Evolutionary conservation across 2,797 vertebrate species (phyloP), one percentile per base, ranked within the genome.

Genomic region (Euthynnus affinis): DNA sequence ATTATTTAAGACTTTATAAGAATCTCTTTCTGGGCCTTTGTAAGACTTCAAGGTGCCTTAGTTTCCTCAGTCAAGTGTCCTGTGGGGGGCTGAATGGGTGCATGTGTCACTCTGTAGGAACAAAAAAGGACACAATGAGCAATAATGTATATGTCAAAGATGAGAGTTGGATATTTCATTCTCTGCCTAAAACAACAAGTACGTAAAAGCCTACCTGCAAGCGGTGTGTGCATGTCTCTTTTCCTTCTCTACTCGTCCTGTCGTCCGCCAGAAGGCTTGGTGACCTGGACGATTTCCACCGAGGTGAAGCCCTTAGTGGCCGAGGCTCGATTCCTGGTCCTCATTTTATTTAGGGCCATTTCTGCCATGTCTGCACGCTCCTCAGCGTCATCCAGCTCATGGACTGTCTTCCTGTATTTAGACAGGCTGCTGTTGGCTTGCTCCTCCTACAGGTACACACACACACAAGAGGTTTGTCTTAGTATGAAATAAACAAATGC

Each of bases 391-490:
- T 94, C 93, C 72, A 93, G 74, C 12, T 96, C 79, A 0, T 94
- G 87, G 14, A 84, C 57, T 0, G 87, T 93, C 80, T 96, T 95
- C 67, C 84, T 88, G 81, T 96, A 94, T 78, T 82, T 90, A 32
- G 91, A 92, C 81, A 95, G 80, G 73, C 87, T 96, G 85, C 92
- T 80, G 82, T 91, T 96, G 60, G 90, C 93, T 71, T 96, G 92
- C 69, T 95, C 86, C 83, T 96, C 92, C 94, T 95, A 22, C 37
- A 81, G 58, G 2, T 18, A 27, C 72, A 64, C 9, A 27, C 72
- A 64, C 9, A 29, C 32, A 51, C 7, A 6, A 51, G 23, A 56
- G 1, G 6, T 69, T 68, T n/a, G 42, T 59, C 5, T 74, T 20
- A 27, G 22, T 12, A 3, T 9, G 15, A 49, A 27, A 27, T 6